phyloP scores from a whole-genome alignment of 2,888 invertebrate genomes.

The Scaptomyza tumidula region DNA sequence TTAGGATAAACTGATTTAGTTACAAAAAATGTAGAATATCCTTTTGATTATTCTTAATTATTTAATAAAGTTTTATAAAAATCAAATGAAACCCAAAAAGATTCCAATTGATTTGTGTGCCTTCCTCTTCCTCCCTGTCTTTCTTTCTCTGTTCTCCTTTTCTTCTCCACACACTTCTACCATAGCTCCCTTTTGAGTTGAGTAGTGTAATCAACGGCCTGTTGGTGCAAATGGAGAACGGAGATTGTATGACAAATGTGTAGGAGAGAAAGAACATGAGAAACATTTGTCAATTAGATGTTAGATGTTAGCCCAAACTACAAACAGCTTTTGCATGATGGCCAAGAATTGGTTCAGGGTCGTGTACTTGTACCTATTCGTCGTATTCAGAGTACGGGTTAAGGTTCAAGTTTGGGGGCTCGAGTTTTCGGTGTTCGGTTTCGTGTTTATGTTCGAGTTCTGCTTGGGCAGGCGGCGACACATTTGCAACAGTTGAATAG shows the following conservation, averaged over 20 bases:
- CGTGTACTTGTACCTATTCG: background rate
- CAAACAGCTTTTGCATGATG: conserved; percentile 24
- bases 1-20: no score
- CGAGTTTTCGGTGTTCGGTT: background rate
- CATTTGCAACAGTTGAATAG: conserved; percentile 63
- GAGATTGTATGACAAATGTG: conserved; percentile 33
- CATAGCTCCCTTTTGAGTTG: conserved; percentile 24
- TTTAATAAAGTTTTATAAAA: no score
- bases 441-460: background rate
- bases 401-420: background rate
- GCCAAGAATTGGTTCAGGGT: conserved; percentile 8
- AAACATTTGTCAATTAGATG: conserved; percentile 24
- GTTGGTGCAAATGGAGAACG: conserved; percentile 28
- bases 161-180: background rate
- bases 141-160: background rate
- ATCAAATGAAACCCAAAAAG: no score
- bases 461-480: conserved; percentile 10
- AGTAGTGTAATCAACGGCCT: conserved; percentile 57
- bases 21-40: no score
- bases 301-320: conserved; percentile 3
- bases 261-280: background rate
- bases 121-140: no score
- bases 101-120: no score
- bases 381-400: background rate
- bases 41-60: no score